Evolutionary conservation across 2,113 vertebrate species (phyloP), one percentile per base, ranked within the genome.

Genomic region (Eurypyga helias): DNA sequence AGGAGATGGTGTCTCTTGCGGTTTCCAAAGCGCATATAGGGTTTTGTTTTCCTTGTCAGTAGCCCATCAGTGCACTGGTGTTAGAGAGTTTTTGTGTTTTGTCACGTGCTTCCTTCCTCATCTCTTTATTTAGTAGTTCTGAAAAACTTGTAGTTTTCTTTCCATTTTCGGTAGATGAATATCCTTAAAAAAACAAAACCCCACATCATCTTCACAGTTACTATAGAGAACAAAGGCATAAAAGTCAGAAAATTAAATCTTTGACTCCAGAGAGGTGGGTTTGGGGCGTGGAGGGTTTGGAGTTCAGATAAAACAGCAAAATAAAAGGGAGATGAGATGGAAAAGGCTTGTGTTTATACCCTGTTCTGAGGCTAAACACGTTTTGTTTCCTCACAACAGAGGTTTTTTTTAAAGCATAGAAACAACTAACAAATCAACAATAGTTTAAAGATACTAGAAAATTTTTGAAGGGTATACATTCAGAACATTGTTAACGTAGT

Each of bases 221-320:
- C 49, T 76, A 1, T n/a, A 15, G 52, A 65, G 17, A 72, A 7
- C 10, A 78, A 61, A 78, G 13, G 9, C 34, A 29, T 57, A 11
- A 33, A 61, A 52, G 18, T 76, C 34, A 89, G 65, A 58, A 71
- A 79, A 64, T 33, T 3, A 61, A 51, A 54, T 12, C 26, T 76
- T 28, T 71, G 34, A n/a, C 43, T 78, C 19, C 6, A 34, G 36
- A 62, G 31, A 20, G 11, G 2, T 76, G 65, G 9, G 17, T 46
- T 21, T 55, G 66, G 23, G 29, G 15, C 24, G 13, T 2, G 0
- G 1, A 4, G 14, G 7, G 3, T 2, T 9, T 66, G 25, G 43
- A 70, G 8, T 75, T 55, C 41, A 62, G 43, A 18, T 26, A 8
- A 2, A 45, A 49, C 31, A 92, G 41, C 23, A 80, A 73, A 90